These are phyloP conservation scores for Tanytarsus gracilentus DNA, from an alignment of 2,888 invertebrate genomes.

Conservation along the genomic window DNA sequence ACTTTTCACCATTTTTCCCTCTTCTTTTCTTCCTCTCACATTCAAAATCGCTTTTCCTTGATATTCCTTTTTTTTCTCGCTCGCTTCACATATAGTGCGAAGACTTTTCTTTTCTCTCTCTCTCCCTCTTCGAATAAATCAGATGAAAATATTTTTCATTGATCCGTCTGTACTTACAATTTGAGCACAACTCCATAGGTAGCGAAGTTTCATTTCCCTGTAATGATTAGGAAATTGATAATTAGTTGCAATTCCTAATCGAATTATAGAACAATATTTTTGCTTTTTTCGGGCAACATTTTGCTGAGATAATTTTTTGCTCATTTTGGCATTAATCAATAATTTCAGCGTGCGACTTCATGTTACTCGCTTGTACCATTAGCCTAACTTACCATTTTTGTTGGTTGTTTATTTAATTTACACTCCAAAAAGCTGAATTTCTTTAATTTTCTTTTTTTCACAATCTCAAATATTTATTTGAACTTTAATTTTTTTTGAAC, in stretches of 20 bases:
- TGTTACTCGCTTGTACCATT: not conserved
- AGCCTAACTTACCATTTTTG: slow-evolving; percentile 11
- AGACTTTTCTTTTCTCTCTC: not conserved
- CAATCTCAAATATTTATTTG: no score
- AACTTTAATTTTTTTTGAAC: no score
- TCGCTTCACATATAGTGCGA: not conserved
- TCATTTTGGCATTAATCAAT: not conserved
- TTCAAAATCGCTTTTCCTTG: not conserved
- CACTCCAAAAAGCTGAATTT: not conserved
- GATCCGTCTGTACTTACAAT: slow-evolving; percentile 50
- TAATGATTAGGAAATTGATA: slow-evolving; percentile 35
- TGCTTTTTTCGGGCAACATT: slow-evolving; percentile 18
- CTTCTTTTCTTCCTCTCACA: no score
- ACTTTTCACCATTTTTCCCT: no score
- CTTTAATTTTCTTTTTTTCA: not conserved
- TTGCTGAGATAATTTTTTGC: not conserved
- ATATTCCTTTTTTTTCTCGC: not conserved
- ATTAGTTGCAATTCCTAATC: not conserved
- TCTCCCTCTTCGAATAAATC: not conserved
- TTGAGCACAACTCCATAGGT: slow-evolving; percentile 76
- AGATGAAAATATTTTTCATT: no score
- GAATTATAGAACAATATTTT: slow-evolving; percentile 1
- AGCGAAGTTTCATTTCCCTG: slow-evolving; percentile 75
- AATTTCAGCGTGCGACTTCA: not conserved
- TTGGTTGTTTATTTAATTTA: slow-evolving; percentile 10